A percentile compares a stretch with the other conserved stretches of the same genome.
Conservation (phyloP, 1,140 invertebrate species). For the Sinella curviseta region DNA sequence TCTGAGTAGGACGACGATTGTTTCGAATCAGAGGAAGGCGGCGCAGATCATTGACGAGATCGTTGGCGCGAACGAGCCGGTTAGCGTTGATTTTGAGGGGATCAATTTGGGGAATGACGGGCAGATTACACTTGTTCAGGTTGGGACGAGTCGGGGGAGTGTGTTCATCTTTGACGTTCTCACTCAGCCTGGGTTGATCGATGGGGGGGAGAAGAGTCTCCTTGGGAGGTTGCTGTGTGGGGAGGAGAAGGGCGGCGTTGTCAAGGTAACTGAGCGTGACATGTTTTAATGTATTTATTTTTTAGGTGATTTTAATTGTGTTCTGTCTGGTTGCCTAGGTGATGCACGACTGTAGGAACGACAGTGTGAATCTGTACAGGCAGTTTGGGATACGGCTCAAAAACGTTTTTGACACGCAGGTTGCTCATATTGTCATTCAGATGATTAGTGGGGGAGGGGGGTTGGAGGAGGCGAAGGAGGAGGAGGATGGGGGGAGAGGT, state of each 20-base stretch:
- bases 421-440: constrained; percentile 87
- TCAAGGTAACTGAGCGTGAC: too few relatives aligned
- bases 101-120: constrained; percentile 84
- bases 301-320: neutral
- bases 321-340: constrained; percentile 69
- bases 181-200: constrained; percentile 76
- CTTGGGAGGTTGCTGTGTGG: constrained; percentile 50
- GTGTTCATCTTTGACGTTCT: constrained; percentile 80
- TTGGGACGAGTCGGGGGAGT: constrained; percentile 48
- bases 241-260: constrained; percentile 63
- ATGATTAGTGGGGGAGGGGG: too few relatives aligned
- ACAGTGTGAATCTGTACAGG: constrained; percentile 82
- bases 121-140: constrained; percentile 78
- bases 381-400: constrained; percentile 83
- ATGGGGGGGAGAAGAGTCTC: constrained; percentile 49
- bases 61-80: constrained; percentile 57
- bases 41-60: constrained; percentile 73
- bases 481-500: neutral
- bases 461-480: constrained; percentile 4
- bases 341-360: constrained; percentile 90
- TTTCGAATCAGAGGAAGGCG: constrained; percentile 74
- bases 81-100: constrained; percentile 87
- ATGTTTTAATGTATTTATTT: neutral
- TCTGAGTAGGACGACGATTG: constrained; percentile 69
- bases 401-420: constrained; percentile 94